Base-by-base conservation (phyloP, 1,140 invertebrate species). In the Hermetia illucens region DNA sequence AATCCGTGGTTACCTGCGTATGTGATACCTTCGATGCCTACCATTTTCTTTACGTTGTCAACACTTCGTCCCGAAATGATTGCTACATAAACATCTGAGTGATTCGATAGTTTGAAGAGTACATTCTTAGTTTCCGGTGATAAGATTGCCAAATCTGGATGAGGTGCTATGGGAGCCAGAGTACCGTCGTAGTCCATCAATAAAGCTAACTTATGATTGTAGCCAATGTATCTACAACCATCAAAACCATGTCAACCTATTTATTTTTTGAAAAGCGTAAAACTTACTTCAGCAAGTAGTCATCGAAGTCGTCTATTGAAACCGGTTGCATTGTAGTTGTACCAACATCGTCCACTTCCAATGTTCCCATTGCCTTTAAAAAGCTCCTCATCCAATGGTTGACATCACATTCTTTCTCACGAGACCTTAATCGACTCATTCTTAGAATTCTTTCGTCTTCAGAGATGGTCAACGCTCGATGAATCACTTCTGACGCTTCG, bases 131-230 rank as follows among this genome's bases (percentile, higher is more conserved):
- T 89, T 61, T 90, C 86, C 4, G 74, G 56, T 1, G 87, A 86
- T 17, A 91, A 64, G 5, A 78, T 77, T 18, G 88, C 88, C 22
- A 91, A 62, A 62, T 92, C 85, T 1, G 86, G 88, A 64, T 90
- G 86, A 0, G 83, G 81, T 0, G 85, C 84, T 46, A 92, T 82
- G 1, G 86, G 85, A 1, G 86, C 82, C 40, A 91, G 55, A 1
- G 88, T 92, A 15, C 87, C 88, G 51, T 92, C 88, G 55, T 91
- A 92, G 63, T 92, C 87, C 43, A 92, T 59, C 2, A 91, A 62
- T 3, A 92, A 62, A 0, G 84, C 85, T 45, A 91, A 57, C 59
- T 89, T 89, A 47, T 86, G 78, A 18, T 79, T 79, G 42, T 83
- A 77, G 38, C 84, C 84, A 46, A 90, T 83, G 58, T 89, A 88